phyloP scores from a whole-genome alignment of 2,797 vertebrate genomes.

The Champsocephalus esox region DNA sequence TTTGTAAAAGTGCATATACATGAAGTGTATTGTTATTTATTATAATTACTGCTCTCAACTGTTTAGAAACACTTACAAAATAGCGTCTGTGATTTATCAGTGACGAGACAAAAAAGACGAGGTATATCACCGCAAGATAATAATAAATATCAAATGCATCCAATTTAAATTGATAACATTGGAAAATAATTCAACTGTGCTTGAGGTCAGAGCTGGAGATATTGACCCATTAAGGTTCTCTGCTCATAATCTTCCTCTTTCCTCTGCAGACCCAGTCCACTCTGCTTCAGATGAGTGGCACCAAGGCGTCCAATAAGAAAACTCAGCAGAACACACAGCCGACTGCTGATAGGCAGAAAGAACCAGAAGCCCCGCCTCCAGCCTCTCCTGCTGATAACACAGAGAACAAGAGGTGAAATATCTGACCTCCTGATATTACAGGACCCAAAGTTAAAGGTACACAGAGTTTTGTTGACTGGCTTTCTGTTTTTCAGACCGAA shows the following conservation, averaged over 20 bases:
- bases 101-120: not conserved
- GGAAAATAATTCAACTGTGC: not conserved
- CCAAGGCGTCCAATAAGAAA: conserved; percentile 77
- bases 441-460: fast-evolving
- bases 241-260: not conserved
- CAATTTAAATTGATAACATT: not conserved
- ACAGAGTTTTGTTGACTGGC: not conserved
- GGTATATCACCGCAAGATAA: not conserved
- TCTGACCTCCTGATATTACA: not conserved
- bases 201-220: not conserved
- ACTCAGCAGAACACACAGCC: conserved; percentile 62
- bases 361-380: conserved; percentile 50
- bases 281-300: conserved; percentile 87
- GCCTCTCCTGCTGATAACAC: conserved; percentile 70
- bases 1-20: not conserved
- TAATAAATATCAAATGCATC: not conserved
- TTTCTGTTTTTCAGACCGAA: conserved; percentile 83
- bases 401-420: conserved; percentile 86
- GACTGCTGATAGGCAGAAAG: conserved; percentile 50
- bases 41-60: not conserved
- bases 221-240: not conserved
- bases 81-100: not conserved
- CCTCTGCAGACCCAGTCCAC: conserved; percentile 85
- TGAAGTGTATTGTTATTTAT: not conserved
- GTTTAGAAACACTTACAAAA: not conserved